Base-by-base conservation (phyloP, 2,888 invertebrate genomes). In the Adela reaumurella region DNA sequence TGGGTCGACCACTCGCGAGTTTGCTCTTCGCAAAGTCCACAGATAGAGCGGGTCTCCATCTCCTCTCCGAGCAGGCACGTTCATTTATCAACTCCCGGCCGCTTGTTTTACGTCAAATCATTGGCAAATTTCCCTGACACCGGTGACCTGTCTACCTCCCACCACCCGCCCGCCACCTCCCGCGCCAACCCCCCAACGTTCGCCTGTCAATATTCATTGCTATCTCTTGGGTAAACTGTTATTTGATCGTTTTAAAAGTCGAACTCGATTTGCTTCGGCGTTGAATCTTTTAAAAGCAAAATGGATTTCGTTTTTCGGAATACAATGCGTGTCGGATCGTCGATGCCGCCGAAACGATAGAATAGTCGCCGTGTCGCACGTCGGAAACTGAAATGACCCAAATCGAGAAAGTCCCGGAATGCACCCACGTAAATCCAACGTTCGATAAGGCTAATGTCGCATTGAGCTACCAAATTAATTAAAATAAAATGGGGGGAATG, bases 391-490 rank as follows among this genome's bases (percentile, higher is more conserved):
- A 11, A 35, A 3, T 35, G 35, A 35, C 35, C 35, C 35, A 35
- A 8, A 35, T 35, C 8, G 11, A 3, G 6, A 35, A 24, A 14
- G 11, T 14, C 11, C 35, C 35, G 4, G 35, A 35, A 35, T 35
- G 35, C n/a, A 35, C n/a, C n/a, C 35, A 11, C 35, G 35, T 14
- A 35, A 72, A 68, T 64, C 65, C 49, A 42, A 67, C 68, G 63
- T 70, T 70, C 74, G 76, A 74, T 76, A 76, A 74, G 72, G 70
- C 68, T 69, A 73, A 73, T 69, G 68, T 63, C 52, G 55, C 66
- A 65, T 59, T 68, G 65, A 70, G 67, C 65, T 68, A 64, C 64
- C 59, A 70, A 73, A 74, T 76, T 77, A 76, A 77, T 77, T 77
- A 71, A 67, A 43, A 43, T 17, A 10, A 43, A 19, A 43, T 58